Percentiles rank a stretch among this genome's conserved stretches.
These are phyloP conservation scores for Asteroscopus sphinx DNA, from an alignment of 2,888 invertebrate genomes.

Conservation along the genomic window DNA sequence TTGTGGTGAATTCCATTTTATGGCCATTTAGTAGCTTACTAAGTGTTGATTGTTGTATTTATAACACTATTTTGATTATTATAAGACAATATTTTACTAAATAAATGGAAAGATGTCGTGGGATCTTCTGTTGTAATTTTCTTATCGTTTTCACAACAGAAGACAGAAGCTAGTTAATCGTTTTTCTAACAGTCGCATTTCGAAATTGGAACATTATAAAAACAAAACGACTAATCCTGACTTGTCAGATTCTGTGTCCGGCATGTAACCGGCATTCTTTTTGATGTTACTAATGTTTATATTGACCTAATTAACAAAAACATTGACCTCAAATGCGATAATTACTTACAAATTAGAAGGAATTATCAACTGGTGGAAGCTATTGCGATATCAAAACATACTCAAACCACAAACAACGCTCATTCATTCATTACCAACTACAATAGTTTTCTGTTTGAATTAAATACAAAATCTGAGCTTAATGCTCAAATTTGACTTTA, in stretches of 20 bases:
- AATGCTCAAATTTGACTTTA: constrained; percentile 10
- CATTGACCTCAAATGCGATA: constrained; percentile 37
- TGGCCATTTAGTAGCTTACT: constrained; percentile 27
- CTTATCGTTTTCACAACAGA: constrained; percentile 7
- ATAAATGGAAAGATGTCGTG: neutral
- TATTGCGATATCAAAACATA: constrained; percentile 26
- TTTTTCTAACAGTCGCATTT: constrained; percentile 11
- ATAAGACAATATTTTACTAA: constrained; percentile 4
- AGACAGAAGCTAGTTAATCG: constrained; percentile 12
- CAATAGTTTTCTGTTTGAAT: neutral
- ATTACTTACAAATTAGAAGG: constrained; percentile 35
- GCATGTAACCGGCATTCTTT: constrained; percentile 13
- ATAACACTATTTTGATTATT: constrained; percentile 14
- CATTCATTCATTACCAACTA: no score
- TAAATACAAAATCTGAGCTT: neutral
- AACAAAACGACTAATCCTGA: neutral
- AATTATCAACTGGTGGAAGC: constrained; percentile 31
- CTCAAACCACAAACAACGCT: neutral
- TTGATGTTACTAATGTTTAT: constrained; percentile 29
- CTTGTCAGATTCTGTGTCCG: constrained; percentile 8
- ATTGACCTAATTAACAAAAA: constrained; percentile 38
- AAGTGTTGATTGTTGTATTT: constrained; percentile 30
- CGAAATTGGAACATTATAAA: constrained; percentile 21
- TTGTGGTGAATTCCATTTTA: constrained; percentile 37
- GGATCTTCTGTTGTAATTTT: neutral